Evolutionary conservation across 2,888 invertebrate genomes (phyloP).

Genomic region (Chromoteleia sp.): DNA sequence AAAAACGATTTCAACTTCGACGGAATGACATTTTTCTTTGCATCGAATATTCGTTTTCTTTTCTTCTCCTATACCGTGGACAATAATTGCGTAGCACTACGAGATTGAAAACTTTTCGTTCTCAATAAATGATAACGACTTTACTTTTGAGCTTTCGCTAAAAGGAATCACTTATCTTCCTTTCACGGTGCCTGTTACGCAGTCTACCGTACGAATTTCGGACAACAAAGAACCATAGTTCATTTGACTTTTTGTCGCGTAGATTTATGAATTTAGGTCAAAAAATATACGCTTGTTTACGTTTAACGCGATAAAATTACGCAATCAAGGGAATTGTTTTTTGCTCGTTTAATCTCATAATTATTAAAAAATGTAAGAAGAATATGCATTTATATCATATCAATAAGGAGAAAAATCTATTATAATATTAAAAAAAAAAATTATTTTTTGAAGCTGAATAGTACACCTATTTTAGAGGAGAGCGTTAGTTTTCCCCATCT

Average conservation of each 20-base stretch:
- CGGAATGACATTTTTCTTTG: not conserved
- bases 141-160: slow-evolving; percentile 32
- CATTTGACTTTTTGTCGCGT: slow-evolving; percentile 43
- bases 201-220: slow-evolving; percentile 46
- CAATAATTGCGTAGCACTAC: slow-evolving; percentile 35
- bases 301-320: slow-evolving; percentile 13
- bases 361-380: not conserved
- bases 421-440: too few species aligned
- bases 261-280: slow-evolving; percentile 50
- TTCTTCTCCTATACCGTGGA: slow-evolving; percentile 10
- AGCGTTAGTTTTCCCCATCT: too few species aligned
- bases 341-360: not conserved
- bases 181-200: slow-evolving; percentile 33
- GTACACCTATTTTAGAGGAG: too few species aligned
- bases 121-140: slow-evolving; percentile 45
- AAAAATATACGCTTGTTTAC: slow-evolving; percentile 16
- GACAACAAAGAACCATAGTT: slow-evolving; percentile 50
- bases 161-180: slow-evolving; percentile 54
- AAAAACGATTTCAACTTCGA: not conserved
- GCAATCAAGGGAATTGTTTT: slow-evolving; percentile 22
- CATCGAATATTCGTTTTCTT: not conserved
- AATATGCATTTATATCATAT: too few species aligned
- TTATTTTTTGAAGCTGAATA: too few species aligned
- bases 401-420: too few species aligned
- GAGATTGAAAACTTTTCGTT: slow-evolving; percentile 38